phyloP scores from a whole-genome alignment of 2,888 invertebrate species.

The Schizotus pectinicornis region DNA sequence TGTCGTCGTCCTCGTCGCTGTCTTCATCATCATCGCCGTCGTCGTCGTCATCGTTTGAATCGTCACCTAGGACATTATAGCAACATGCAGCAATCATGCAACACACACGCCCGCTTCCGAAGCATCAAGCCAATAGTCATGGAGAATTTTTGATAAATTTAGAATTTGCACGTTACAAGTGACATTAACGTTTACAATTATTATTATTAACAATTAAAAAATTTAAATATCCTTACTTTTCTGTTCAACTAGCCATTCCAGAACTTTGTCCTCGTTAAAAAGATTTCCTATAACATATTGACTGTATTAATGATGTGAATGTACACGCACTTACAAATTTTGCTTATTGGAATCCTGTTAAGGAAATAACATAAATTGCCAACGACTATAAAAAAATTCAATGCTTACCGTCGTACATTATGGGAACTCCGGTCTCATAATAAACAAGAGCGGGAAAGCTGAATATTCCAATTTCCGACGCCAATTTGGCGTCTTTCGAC shows the following conservation, averaged over 20 bases:
- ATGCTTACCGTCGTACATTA: conserved; percentile 91
- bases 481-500: conserved; percentile 86
- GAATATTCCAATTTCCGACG: conserved; percentile 90
- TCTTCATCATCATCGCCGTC: conserved; percentile 58
- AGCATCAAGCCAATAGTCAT: conserved; percentile 25
- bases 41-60: conserved; percentile 54
- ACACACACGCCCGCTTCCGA: conserved; percentile 42
- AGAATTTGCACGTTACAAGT: conserved; percentile 1
- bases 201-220: conserved; percentile 36
- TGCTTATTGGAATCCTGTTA: conserved; percentile 25
- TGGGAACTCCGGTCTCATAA: conserved; percentile 92
- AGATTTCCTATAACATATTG: conserved; percentile 82
- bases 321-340: conserved; percentile 27
- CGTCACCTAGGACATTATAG: conserved; percentile 58
- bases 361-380: conserved; percentile 21
- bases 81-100: conserved; percentile 58
- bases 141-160: background rate
- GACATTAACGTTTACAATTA: conserved; percentile 33
- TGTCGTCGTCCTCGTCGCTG: conserved; percentile 59
- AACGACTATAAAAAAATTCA: conserved; percentile 15
- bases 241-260: conserved; percentile 94
- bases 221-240: conserved; percentile 87
- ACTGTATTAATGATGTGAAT: conserved; percentile 11
- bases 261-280: conserved; percentile 92
- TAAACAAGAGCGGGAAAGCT: conserved; percentile 91